phyloP scores from a whole-genome alignment of 2,888 invertebrate species.

The Dynastes maya region DNA sequence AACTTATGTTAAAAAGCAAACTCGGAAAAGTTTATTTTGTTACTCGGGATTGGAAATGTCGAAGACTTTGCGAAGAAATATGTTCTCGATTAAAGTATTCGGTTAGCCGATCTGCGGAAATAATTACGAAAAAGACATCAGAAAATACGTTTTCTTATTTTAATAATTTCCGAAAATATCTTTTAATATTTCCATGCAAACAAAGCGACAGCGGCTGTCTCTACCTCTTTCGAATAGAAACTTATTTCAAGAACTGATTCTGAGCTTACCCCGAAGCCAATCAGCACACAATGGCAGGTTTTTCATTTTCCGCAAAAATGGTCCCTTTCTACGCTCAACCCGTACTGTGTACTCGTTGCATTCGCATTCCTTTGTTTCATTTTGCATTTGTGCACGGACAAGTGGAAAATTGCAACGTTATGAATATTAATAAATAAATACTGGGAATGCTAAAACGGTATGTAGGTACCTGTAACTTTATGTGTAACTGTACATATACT shows the following conservation, averaged over 20 bases:
- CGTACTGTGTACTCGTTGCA: constrained; percentile 24
- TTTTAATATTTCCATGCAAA: constrained; percentile 48
- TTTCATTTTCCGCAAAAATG: constrained; percentile 56
- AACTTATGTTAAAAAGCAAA: neutral
- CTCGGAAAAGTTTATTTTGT: neutral
- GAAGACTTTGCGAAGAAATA: neutral
- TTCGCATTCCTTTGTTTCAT: constrained; percentile 50
- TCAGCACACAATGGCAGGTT: constrained; percentile 54
- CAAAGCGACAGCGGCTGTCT: constrained; percentile 39
- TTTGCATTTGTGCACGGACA: constrained; percentile 43
- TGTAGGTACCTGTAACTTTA: constrained; percentile 21
- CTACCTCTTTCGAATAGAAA: constrained; percentile 44
- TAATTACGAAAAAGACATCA: constrained; percentile 18
- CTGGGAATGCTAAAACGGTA: constrained; percentile 24
- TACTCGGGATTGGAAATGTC: no score
- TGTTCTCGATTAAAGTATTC: constrained; percentile 10
- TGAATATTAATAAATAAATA: constrained; percentile 48
- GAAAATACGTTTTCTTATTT: constrained; percentile 36
- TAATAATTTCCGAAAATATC: constrained; percentile 47
- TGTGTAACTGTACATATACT: neutral
- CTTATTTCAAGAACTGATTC: constrained; percentile 57
- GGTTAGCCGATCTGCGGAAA: neutral
- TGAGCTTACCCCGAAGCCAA: constrained; percentile 55
- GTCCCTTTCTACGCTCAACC: constrained; percentile 44
- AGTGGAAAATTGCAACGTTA: constrained; percentile 48